Percentiles rank a stretch among this genome's conserved stretches.
Evolutionary conservation across 30 jellyfish, hydroid and myxozoan genomes (phyloP).

Genomic region (Pelagia noctiluca): DNA sequence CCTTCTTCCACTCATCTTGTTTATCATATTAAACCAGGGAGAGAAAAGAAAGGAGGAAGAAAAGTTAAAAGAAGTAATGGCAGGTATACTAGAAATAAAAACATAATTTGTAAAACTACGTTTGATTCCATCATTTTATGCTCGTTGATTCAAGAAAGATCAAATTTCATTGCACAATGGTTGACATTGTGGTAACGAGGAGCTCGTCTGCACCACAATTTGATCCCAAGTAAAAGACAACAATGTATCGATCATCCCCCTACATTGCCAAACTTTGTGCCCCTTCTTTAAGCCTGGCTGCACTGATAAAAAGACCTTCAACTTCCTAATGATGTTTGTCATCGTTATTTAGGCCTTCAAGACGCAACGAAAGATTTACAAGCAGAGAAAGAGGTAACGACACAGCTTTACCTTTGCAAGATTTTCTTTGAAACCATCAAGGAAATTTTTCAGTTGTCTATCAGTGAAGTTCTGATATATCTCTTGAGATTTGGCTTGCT

Average conservation of each 20-base stretch:
- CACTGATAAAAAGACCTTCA: background rate
- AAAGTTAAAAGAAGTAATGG: conserved; percentile 81
- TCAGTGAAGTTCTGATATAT: conserved; percentile 2
- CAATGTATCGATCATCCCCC: no score
- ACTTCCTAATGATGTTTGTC: background rate
- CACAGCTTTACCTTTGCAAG: background rate
- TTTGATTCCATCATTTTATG: background rate
- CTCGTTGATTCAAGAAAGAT: no score
- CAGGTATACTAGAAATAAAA: no score
- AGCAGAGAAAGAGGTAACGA: conserved; percentile 83
- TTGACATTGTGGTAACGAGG: no score
- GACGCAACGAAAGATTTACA: conserved; percentile 90
- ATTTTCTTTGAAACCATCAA: background rate
- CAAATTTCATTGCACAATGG: no score
- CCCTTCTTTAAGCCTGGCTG: background rate
- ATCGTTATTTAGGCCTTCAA: conserved; percentile 87
- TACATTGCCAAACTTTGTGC: no score
- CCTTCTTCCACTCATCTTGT: background rate
- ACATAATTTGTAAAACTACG: no score
- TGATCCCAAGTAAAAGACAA: no score
- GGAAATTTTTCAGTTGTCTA: background rate
- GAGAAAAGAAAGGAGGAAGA: conserved; percentile 82
- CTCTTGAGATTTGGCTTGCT: no score
- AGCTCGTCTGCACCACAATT: no score
- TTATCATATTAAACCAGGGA: conserved; percentile 28